phyloP scores from a whole-genome alignment of 2,797 vertebrate genomes.

The Phrynocephalus forsythii region DNA sequence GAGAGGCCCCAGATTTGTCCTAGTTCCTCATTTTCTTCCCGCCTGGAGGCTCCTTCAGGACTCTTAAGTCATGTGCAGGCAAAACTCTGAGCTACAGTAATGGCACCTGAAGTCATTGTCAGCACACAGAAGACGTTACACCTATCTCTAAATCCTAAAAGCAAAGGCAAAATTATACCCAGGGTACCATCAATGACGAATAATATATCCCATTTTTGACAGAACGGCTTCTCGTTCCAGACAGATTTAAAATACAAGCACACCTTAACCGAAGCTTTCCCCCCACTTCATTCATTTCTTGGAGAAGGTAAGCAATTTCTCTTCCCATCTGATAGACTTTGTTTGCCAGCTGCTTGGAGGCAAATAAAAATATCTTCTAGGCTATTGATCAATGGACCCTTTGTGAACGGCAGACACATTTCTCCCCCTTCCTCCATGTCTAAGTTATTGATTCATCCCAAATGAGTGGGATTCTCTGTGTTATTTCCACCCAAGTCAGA shows the following conservation, averaged over 20 bases:
- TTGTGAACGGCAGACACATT: neutral
- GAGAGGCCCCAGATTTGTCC: neutral
- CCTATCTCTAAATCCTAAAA: neutral
- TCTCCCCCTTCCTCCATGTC: neutral
- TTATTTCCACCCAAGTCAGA: neutral
- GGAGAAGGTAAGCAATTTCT: neutral
- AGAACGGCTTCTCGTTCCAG: neutral
- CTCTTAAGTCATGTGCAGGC: neutral
- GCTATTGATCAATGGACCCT: neutral
- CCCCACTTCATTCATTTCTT: neutral
- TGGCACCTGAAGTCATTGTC: neutral
- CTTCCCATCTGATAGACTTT: neutral
- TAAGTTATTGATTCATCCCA: neutral
- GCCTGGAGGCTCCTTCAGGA: neutral
- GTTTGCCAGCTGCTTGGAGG: neutral
- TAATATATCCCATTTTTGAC: neutral
- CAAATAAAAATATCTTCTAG: neutral
- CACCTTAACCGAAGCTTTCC: neutral
- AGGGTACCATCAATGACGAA: slow-evolving; percentile 5
- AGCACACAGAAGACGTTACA: neutral
- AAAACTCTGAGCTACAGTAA: accelerated
- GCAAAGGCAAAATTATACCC: neutral
- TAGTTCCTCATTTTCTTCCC: neutral
- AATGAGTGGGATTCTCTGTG: neutral
- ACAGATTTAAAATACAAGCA: neutral